Percentiles rank a stretch among this genome's conserved stretches.
Evolutionary conservation across 2,113 vertebrate genomes (phyloP).

Genomic region (Scytalopus superciliaris): DNA sequence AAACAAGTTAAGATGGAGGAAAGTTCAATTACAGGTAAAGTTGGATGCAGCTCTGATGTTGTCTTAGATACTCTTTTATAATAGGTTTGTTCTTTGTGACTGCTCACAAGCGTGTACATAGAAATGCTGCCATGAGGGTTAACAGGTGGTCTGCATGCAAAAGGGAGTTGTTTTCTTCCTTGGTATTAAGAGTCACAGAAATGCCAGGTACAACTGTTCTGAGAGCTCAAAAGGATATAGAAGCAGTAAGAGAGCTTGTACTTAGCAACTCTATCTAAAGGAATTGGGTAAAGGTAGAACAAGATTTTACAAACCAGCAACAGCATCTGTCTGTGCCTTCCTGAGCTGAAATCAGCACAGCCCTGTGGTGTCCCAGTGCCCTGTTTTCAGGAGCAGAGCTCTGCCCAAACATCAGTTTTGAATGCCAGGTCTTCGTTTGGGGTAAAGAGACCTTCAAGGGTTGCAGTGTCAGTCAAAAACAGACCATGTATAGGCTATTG

Average conservation of each 20-base stretch:
- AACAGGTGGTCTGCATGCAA: background rate
- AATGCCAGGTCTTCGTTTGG: background rate
- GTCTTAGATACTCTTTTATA: background rate
- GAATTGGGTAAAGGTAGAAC: background rate
- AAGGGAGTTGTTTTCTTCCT: background rate
- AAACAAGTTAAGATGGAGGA: background rate
- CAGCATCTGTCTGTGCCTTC: background rate
- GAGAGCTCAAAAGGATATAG: background rate
- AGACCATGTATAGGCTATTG: background rate
- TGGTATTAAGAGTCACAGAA: background rate
- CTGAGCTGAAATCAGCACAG: background rate
- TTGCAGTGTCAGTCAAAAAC: background rate
- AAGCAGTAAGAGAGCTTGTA: background rate
- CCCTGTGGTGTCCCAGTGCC: background rate
- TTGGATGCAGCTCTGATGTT: background rate
- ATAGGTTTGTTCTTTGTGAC: background rate
- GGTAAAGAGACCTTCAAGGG: background rate
- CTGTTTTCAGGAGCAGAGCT: background rate
- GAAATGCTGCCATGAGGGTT: background rate
- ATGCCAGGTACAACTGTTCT: background rate
- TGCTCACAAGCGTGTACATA: accelerated
- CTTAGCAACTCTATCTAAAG: background rate
- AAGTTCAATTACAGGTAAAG: background rate
- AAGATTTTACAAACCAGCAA: background rate
- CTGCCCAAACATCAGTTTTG: background rate